A percentile compares a stretch with the other conserved stretches of the same genome.
Evolutionary conservation across 2,797 vertebrate species (phyloP).

Genomic region (Enteromius argenteus): DNA sequence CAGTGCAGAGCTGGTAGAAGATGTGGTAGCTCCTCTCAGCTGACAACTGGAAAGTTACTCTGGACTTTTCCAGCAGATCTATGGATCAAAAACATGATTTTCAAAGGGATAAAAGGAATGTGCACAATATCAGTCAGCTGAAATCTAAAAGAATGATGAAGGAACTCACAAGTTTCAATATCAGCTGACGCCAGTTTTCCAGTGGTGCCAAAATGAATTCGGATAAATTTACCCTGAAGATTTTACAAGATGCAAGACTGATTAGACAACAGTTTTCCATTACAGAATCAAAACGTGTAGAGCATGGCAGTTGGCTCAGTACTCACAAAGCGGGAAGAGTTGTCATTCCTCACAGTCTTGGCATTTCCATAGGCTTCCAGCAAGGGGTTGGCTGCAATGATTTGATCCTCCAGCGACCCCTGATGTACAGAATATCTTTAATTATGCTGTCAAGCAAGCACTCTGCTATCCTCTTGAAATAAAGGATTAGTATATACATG

Average conservation of each 20-base stretch:
- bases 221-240: slow-evolving; percentile 89
- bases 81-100: neutral
- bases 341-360: slow-evolving; percentile 93
- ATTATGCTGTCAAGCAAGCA: neutral
- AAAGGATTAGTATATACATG: neutral
- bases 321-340: slow-evolving; percentile 90
- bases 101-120: neutral
- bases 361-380: slow-evolving; percentile 91
- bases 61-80: slow-evolving; percentile 93
- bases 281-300: neutral
- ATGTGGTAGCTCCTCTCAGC: slow-evolving; percentile 92
- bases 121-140: neutral
- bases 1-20: slow-evolving; percentile 89
- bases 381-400: slow-evolving; percentile 85
- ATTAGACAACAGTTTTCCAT: slow-evolving; percentile 1
- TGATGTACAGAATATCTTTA: slow-evolving; percentile 48
- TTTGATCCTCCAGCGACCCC: slow-evolving; percentile 87
- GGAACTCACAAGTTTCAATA: slow-evolving; percentile 91
- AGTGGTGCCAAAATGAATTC: slow-evolving; percentile 88
- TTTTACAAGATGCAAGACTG: neutral
- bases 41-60: slow-evolving; percentile 89
- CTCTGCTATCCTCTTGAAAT: neutral
- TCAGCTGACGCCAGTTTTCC: slow-evolving; percentile 92
- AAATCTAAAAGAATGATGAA: neutral
- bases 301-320: neutral